These are phyloP conservation scores for Trichopria drosophilae DNA, from an alignment of 2,888 invertebrate genomes.

Conservation along the genomic window DNA sequence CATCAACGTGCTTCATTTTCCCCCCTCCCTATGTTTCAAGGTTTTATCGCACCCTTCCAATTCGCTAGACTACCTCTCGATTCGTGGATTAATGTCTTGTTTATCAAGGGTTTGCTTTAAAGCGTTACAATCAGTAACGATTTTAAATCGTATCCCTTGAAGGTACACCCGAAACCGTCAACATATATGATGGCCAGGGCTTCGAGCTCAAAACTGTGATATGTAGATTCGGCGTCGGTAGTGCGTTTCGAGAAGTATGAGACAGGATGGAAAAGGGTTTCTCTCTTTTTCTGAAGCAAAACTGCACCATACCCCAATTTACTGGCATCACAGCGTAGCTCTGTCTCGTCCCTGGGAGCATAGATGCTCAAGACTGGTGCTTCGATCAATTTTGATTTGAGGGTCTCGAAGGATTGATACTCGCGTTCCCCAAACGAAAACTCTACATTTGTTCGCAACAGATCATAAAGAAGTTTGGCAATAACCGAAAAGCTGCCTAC, in stretches of 20 bases:
- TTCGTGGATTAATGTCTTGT: slow-evolving; percentile 29
- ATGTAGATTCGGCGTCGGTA: too few relatives aligned
- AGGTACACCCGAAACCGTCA: slow-evolving; percentile 29
- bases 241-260: too few relatives aligned
- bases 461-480: too few relatives aligned
- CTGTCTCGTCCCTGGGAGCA: not conserved
- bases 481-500: not conserved
- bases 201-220: too few relatives aligned
- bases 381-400: too few relatives aligned
- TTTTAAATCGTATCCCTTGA: too few relatives aligned
- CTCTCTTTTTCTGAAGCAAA: not conserved
- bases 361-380: not conserved
- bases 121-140: slow-evolving; percentile 30
- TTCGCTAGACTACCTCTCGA: slow-evolving; percentile 26
- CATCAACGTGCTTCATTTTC: slow-evolving; percentile 32
- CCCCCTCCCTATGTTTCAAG: slow-evolving; percentile 26
- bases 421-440: not conserved
- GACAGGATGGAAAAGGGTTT: not conserved
- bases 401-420: too few relatives aligned
- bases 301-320: not conserved
- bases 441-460: not conserved
- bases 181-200: slow-evolving; percentile 32
- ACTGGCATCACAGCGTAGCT: not conserved
- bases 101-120: slow-evolving; percentile 27
- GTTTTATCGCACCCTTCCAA: slow-evolving; percentile 28